A percentile compares a stretch with the other conserved stretches of the same genome.
Evolutionary conservation across 2,888 invertebrate species (phyloP).

Genomic region (Hymenopus coronatus): DNA sequence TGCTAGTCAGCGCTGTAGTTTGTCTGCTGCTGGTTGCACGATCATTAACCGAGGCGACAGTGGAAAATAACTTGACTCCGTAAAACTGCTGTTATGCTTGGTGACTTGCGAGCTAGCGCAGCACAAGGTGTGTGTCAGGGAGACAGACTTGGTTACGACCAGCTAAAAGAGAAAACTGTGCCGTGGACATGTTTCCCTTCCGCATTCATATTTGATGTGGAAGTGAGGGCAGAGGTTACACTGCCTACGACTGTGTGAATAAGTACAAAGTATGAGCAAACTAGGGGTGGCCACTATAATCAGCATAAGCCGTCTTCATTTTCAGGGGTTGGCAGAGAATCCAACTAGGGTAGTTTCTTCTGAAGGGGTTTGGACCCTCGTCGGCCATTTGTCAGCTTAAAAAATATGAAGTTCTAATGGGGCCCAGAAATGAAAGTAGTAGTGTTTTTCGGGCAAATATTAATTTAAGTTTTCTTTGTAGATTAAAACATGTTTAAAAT

Average conservation of each 20-base stretch:
- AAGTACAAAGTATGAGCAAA: neutral
- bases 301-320: neutral
- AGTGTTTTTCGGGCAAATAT: too few relatives aligned
- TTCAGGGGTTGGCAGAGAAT: too few relatives aligned
- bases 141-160: neutral
- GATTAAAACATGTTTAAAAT: too few relatives aligned
- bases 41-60: conserved; percentile 21
- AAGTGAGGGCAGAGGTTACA: neutral
- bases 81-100: conserved; percentile 15
- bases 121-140: neutral
- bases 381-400: too few relatives aligned
- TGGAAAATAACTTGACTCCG: conserved; percentile 26
- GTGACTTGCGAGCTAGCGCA: neutral
- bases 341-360: too few relatives aligned
- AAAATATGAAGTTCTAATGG: too few relatives aligned
- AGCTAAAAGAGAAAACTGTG: neutral
- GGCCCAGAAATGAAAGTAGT: too few relatives aligned
- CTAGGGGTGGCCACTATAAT: conserved; percentile 4
- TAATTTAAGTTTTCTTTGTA: too few relatives aligned
- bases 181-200: conserved; percentile 2
- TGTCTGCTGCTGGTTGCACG: neutral
- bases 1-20: neutral
- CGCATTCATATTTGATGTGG: conserved; percentile 23
- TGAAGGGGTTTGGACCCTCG: too few relatives aligned
- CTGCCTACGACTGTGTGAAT: conserved; percentile 4